Conservation (phyloP, 2,888 invertebrate species). For the Strigamia transsilvanica region DNA sequence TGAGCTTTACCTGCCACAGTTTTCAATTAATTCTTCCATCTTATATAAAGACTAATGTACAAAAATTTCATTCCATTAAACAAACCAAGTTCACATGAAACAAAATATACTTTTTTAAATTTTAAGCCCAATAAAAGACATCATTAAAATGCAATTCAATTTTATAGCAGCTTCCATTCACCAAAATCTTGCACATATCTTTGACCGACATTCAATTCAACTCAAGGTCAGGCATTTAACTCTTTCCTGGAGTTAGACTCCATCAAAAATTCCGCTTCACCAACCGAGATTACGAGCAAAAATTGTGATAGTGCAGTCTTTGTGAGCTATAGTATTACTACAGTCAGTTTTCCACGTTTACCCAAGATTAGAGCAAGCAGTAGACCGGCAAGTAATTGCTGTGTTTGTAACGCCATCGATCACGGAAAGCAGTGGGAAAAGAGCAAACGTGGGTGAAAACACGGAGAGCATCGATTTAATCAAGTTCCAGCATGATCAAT, state of each 20-base stretch:
- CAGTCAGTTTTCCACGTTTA: slow-evolving; percentile 31
- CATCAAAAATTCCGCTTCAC: slow-evolving; percentile 28
- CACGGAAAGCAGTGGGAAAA: slow-evolving; percentile 18
- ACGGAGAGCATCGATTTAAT: slow-evolving; percentile 30
- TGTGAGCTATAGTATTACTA: not conserved
- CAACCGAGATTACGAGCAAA: not conserved
- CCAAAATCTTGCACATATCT: not conserved
- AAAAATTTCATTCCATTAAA: too few relatives aligned
- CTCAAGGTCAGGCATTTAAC: slow-evolving; percentile 16
- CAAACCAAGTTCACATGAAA: not conserved
- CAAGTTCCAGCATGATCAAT: slow-evolving; percentile 22
- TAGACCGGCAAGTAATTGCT: slow-evolving; percentile 18
- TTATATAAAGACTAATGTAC: not conserved
- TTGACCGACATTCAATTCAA: not conserved
- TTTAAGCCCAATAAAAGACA: not conserved
- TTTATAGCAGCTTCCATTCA: not conserved
- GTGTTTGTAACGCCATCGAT: slow-evolving; percentile 31
- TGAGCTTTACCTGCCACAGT: slow-evolving; percentile 14
- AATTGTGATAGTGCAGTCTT: slow-evolving; percentile 3
- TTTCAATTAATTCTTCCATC: slow-evolving; percentile 19
- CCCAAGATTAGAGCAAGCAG: slow-evolving; percentile 33
- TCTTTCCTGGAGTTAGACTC: slow-evolving; percentile 4
- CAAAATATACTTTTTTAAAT: not conserved
- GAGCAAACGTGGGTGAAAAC: slow-evolving; percentile 23
- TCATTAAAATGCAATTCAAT: slow-evolving; percentile 18